Conservation (phyloP, 2,113 vertebrate species). For the Hemiscyllium ocellatum region DNA sequence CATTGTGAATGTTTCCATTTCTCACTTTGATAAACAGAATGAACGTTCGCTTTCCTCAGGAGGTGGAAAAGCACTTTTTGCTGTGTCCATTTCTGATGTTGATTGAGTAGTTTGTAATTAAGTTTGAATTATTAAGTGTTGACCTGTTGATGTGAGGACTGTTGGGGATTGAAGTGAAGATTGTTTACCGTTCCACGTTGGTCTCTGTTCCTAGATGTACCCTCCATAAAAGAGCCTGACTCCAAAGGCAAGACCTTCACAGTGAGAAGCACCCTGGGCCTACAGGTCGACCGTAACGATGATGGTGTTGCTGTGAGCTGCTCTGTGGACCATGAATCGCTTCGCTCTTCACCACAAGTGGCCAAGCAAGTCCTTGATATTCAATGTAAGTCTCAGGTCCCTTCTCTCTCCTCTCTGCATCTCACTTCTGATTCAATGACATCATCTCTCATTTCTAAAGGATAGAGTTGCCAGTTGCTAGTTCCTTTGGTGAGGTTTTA, state of each 20-base stretch:
- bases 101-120: not conserved
- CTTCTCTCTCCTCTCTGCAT: not conserved
- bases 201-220: slow-evolving; percentile 56
- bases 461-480: no score
- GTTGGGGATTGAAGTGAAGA: not conserved
- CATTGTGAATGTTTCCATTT: not conserved
- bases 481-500: no score
- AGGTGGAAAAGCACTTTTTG: not conserved
- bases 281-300: slow-evolving; percentile 79
- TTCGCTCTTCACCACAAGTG: slow-evolving; percentile 79
- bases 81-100: not conserved
- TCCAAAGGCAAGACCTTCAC: slow-evolving; percentile 83
- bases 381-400: slow-evolving; percentile 76
- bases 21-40: not conserved
- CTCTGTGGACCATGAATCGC: slow-evolving; percentile 85
- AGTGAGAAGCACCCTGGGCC: slow-evolving; percentile 78
- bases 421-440: slow-evolving; percentile 43
- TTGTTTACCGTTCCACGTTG: not conserved
- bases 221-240: slow-evolving; percentile 78
- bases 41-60: not conserved
- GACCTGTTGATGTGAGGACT: not conserved
- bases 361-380: slow-evolving; percentile 93
- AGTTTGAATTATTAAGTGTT: not conserved
- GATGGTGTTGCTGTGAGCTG: slow-evolving; percentile 85
- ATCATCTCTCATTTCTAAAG: slow-evolving; percentile 26